phyloP scores from a whole-genome alignment of 2,888 invertebrate species.

The Phytoseiulus persimilis region DNA sequence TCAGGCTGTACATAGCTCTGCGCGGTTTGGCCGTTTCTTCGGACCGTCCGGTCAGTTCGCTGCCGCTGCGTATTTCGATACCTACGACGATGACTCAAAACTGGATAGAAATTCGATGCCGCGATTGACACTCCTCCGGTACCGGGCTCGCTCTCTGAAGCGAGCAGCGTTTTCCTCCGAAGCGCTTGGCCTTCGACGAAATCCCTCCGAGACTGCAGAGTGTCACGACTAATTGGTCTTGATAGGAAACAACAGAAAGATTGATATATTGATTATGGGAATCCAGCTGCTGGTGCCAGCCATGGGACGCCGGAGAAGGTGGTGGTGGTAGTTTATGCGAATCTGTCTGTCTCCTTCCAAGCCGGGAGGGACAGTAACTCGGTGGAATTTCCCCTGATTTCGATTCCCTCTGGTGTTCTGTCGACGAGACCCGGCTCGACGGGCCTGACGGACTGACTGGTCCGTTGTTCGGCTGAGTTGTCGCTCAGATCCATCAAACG shows the following conservation, averaged over 20 bases:
- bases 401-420: not conserved
- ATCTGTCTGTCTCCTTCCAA: not conserved
- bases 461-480: not conserved
- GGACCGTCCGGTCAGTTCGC: not conserved
- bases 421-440: not conserved
- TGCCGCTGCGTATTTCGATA: not conserved
- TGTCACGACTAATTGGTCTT: slow-evolving; percentile 5
- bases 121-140: not conserved
- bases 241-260: not conserved
- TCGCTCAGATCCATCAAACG: not conserved
- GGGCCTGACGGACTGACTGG: not conserved
- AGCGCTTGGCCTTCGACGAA: not conserved
- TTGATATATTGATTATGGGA: not conserved
- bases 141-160: not conserved
- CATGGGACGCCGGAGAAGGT: not conserved
- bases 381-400: not conserved
- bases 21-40: not conserved
- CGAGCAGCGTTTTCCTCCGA: not conserved
- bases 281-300: not conserved
- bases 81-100: not conserved
- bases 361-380: not conserved
- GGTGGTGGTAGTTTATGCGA: not conserved
- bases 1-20: not conserved
- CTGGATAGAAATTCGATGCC: not conserved
- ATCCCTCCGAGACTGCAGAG: not conserved